Conservation (phyloP, 2,888 invertebrate genomes). For the Drosophila mayaguana region DNA sequence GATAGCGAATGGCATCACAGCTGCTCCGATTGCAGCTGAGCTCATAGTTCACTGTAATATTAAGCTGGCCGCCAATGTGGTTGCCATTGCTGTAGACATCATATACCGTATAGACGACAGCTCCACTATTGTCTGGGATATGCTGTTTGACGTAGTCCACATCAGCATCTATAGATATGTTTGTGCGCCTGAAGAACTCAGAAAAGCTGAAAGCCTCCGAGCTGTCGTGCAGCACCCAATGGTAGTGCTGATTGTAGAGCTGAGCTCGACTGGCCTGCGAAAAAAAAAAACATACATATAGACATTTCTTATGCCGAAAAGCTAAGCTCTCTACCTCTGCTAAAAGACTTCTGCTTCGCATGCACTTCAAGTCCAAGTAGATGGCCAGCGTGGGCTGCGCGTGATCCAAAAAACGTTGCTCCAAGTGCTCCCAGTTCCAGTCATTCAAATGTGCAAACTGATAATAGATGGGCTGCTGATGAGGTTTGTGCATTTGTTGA, state of each 20-base stretch:
- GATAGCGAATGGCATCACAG: constrained; percentile 55
- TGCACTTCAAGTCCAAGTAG: constrained; percentile 76
- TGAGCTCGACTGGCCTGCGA: constrained; percentile 68
- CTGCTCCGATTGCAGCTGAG: constrained; percentile 52
- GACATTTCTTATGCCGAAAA: not conserved
- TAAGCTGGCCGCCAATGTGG: constrained; percentile 81
- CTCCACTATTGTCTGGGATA: not conserved
- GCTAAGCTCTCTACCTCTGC: constrained; percentile 29
- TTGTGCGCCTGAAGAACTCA: constrained; percentile 63
- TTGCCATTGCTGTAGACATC: constrained; percentile 84
- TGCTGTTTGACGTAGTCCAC: constrained; percentile 66
- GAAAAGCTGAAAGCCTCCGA: constrained; percentile 47
- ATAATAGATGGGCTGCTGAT: constrained; percentile 50
- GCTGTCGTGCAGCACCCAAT: constrained; percentile 79
- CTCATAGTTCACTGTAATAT: constrained; percentile 77
- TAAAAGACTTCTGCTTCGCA: constrained; percentile 50
- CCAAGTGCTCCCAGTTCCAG: constrained; percentile 42
- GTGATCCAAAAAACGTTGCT: constrained; percentile 59
- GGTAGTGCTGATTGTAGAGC: constrained; percentile 75
- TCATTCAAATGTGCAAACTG: constrained; percentile 61
- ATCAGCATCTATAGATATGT: constrained; percentile 82
- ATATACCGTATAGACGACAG: constrained; percentile 58
- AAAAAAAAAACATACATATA: not conserved
- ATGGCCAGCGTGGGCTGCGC: constrained; percentile 63
- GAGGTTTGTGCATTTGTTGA: constrained; percentile 52